A percentile compares a stretch with the other conserved stretches of the same genome.
Conservation (phyloP, 2,113 vertebrate genomes). For the Albula goreensis region DNA sequence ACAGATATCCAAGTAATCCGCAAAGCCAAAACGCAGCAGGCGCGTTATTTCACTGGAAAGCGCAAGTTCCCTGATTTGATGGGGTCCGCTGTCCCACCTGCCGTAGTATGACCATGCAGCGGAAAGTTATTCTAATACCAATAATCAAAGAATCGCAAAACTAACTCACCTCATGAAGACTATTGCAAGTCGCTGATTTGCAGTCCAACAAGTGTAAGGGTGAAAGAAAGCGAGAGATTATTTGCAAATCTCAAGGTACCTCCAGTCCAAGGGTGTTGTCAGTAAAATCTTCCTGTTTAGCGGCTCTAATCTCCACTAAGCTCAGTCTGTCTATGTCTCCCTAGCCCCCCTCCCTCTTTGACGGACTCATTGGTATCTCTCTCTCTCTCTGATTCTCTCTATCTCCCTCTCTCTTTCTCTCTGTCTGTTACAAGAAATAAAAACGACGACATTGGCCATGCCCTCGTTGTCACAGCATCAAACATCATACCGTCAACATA, state of each 20-base stretch:
- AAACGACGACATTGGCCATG: no score
- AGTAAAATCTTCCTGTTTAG: conserved; percentile 7
- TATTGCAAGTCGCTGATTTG: not conserved
- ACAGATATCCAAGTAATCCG: not conserved
- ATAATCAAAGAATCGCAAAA: not conserved
- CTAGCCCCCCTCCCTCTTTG: not conserved
- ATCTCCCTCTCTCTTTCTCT: not conserved
- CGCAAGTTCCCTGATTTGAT: not conserved
- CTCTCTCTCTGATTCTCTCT: not conserved
- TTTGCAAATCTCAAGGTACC: conserved; percentile 6
- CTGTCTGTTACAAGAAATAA: not conserved
- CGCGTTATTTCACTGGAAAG: not conserved
- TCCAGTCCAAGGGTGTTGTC: conserved; percentile 16
- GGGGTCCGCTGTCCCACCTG: conserved; percentile 2
- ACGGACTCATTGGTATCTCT: not conserved
- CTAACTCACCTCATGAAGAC: conserved; percentile 11
- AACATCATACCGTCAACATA: not conserved
- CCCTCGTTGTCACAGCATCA: not conserved
- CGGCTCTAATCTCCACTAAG: conserved; percentile 24
- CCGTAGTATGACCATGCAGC: not conserved
- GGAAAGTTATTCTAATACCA: not conserved
- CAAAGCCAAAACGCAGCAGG: not conserved
- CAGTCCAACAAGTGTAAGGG: not conserved
- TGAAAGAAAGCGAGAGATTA: not conserved
- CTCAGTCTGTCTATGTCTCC: not conserved